Percentiles rank a stretch among this genome's conserved stretches.
phyloP scores from a whole-genome alignment of 30 jellyfish, hydroid and myxozoan species.

The Hydractinia symbiolongicarpus region DNA sequence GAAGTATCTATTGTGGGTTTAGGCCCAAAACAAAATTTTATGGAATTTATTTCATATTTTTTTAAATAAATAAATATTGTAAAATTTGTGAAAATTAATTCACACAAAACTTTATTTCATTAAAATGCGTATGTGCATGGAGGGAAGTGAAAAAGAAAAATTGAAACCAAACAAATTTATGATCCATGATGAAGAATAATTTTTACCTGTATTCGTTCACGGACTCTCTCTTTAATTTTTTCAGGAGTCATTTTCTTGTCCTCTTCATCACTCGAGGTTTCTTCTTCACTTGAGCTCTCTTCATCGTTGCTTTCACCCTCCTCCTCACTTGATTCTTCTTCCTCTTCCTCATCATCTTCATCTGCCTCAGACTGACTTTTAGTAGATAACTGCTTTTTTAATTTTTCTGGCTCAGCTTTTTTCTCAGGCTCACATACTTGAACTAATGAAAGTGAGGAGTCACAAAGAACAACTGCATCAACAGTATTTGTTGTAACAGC shows the following conservation, averaged over 20 bases:
- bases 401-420: not conserved
- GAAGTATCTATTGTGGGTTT: no score
- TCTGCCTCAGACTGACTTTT: constrained; percentile 9
- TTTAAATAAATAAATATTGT: no score
- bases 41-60: no score
- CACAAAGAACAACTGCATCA: no score
- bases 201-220: constrained; percentile 64
- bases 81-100: no score
- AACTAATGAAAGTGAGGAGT: no score
- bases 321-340: constrained; percentile 25
- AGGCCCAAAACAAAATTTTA: no score
- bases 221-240: constrained; percentile 58
- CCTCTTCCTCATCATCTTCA: constrained; percentile 29
- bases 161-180: not conserved
- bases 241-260: constrained; percentile 68
- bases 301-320: constrained; percentile 30
- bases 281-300: constrained; percentile 47
- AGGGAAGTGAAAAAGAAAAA: not conserved
- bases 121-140: not conserved
- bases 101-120: not conserved
- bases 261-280: constrained; percentile 56
- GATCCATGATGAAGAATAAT: not conserved
- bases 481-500: no score
- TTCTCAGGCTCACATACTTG: not conserved
- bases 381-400: constrained; percentile 8